Percentiles rank a stretch among this genome's conserved stretches.
Evolutionary conservation across 2,888 invertebrate species (phyloP).

Genomic region (Troides aeacus): DNA sequence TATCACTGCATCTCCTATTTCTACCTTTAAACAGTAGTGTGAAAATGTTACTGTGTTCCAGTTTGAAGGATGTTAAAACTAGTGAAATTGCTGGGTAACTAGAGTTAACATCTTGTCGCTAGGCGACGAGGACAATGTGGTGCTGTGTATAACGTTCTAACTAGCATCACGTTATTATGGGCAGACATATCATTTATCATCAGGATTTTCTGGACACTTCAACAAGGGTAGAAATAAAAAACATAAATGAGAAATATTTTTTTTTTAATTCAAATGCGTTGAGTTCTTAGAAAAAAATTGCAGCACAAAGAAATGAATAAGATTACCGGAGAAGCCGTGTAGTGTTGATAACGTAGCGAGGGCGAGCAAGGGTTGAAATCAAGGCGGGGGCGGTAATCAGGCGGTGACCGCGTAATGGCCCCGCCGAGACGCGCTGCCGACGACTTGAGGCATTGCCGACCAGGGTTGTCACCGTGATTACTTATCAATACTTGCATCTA

Average conservation of each 20-base stretch:
- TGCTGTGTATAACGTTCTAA: too few species aligned
- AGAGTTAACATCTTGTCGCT: not conserved
- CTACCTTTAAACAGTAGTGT: too few species aligned
- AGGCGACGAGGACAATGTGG: too few species aligned
- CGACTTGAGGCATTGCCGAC: slow-evolving; percentile 57
- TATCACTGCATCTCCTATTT: too few species aligned
- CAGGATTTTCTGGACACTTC: too few species aligned
- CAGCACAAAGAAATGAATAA: slow-evolving; percentile 8
- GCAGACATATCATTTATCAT: too few species aligned
- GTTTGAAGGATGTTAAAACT: too few species aligned
- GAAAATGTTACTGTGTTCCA: too few species aligned
- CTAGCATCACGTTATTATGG: too few species aligned
- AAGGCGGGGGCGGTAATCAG: slow-evolving; percentile 76
- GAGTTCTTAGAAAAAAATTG: not conserved
- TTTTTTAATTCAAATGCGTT: not conserved
- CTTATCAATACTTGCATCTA: too few species aligned
- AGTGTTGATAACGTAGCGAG: slow-evolving; percentile 29
- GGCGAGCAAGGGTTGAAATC: slow-evolving; percentile 69
- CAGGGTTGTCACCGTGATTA: slow-evolving; percentile 51
- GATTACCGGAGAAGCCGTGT: slow-evolving; percentile 19
- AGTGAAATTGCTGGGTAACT: not conserved
- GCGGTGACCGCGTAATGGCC: slow-evolving; percentile 78
- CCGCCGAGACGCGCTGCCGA: slow-evolving; percentile 60
- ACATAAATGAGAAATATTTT: not conserved
- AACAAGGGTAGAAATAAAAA: not conserved